Evolutionary conservation across 2,888 invertebrate genomes (phyloP), one percentile per base, ranked within the genome.

Genomic region (Flabesymbios commensalis): DNA sequence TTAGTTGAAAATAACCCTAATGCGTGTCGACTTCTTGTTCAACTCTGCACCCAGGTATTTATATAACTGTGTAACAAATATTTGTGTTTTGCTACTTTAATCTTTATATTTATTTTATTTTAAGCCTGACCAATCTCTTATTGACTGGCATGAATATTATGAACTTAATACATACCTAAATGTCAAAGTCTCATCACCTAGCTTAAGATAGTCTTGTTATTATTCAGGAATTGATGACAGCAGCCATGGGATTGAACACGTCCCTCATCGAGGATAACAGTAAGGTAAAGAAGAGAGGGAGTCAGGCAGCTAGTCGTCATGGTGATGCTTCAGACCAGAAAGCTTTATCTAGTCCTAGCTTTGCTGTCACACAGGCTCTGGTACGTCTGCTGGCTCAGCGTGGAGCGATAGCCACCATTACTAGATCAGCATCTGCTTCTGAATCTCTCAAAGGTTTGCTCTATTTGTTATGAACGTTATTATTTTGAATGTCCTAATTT

Each of bases 341-440:
- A 53, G 68, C 66, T 77, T 24, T 80, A 71, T 74, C 79, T 74
- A 70, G 82, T 72, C 74, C 76, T 7, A 81, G 82, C 54, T 84
- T 87, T 74, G 85, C 87, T 19, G 88, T 88, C 2, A 87, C 87
- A 2, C 87, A 87, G 78, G 86, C 87, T 10, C 78, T 88, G 10
- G 87, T 88, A 1, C 84, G 85, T 53, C 84, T 88, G 32, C 80
- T 88, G 3, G 82, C 81, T 2, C 69, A 59, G 48, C 48, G 57
- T 10, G 57, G 42, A 10, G n/a, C n/a, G 54, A 43, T 7, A 22
- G 36, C 43, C 7, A 49, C 33, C 17, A 31, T 59, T n/a, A 22
- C 32, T 5, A 45, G 45, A 43, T 24, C 54, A 7, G 4, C 49
- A 14, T 43, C 59, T 2, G 17, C 28, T n/a, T 45, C 52, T 14